phyloP scores from a whole-genome alignment of 2,888 invertebrate species.

The Andrena haemorrhoa region DNA sequence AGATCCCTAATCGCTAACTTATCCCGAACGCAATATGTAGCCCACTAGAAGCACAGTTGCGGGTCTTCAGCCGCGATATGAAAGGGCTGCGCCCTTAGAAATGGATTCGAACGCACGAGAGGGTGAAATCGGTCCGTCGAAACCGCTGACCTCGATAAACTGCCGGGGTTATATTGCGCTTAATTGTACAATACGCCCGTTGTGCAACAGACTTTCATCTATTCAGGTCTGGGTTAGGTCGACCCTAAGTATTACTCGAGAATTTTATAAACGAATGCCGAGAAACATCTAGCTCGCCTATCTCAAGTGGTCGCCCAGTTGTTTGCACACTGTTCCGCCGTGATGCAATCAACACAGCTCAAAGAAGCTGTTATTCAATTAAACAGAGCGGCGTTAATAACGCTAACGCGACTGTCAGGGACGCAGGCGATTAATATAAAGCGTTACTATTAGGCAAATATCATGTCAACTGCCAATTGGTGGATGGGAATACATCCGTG shows the following conservation, averaged over 20 bases:
- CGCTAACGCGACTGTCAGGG: constrained; percentile 35
- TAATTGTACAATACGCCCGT: constrained; percentile 42
- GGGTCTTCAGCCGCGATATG: constrained; percentile 37
- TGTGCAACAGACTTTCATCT: constrained; percentile 28
- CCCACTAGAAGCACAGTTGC: constrained; percentile 4
- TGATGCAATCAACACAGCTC: constrained; percentile 33
- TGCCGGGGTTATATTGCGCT: constrained; percentile 9
- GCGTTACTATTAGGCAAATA: constrained; percentile 49
- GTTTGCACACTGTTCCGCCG: constrained; percentile 1
- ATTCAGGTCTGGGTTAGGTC: not conserved
- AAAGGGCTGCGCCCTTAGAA: constrained; percentile 44
- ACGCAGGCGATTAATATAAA: constrained; percentile 63
- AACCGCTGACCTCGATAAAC: constrained; percentile 55
- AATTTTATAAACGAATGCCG: not conserved
- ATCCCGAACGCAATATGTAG: constrained; percentile 12
- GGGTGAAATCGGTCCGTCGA: constrained; percentile 45
- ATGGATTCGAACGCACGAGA: constrained; percentile 52
- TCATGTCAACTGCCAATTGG: constrained; percentile 36
- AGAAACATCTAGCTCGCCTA: not conserved
- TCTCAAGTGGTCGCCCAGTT: not conserved
- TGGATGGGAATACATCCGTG: not conserved
- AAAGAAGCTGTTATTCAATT: constrained; percentile 18
- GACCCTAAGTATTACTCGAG: not conserved
- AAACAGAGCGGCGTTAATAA: constrained; percentile 47
- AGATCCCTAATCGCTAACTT: not conserved